These are phyloP conservation scores for Podarcis muralis DNA, from an alignment of 2,113 vertebrate species.

Conservation along the genomic window DNA sequence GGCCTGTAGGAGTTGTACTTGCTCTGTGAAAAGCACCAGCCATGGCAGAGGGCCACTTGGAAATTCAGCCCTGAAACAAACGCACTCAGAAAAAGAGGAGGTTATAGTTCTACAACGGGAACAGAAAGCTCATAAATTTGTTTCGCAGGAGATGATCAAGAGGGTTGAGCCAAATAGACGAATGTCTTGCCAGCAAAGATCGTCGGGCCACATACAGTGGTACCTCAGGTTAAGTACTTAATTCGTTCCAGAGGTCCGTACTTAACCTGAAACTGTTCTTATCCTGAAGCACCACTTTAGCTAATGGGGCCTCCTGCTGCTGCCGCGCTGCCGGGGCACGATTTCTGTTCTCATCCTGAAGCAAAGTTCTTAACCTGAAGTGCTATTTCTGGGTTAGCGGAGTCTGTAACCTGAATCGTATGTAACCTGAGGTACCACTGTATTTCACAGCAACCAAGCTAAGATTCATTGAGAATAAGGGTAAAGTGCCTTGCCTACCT, in stretches of 20 bases:
- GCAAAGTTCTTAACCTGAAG: too few relatives aligned
- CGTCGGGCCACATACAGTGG: not conserved
- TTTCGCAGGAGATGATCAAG: not conserved
- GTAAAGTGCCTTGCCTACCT: not conserved
- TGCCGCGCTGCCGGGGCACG: accelerated
- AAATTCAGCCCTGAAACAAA: not conserved
- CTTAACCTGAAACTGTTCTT: too few relatives aligned
- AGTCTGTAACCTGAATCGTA: too few relatives aligned
- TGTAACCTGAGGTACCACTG: not conserved
- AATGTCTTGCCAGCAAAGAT: not conserved
- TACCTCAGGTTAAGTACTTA: too few relatives aligned
- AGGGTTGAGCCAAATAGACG: not conserved
- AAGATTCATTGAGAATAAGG: not conserved
- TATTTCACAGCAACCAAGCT: not conserved
- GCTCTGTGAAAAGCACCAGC: not conserved
- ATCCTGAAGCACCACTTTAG: too few relatives aligned
- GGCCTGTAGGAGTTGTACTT: not conserved
- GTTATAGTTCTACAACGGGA: not conserved
- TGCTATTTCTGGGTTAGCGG: too few relatives aligned
- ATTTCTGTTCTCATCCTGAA: too few relatives aligned
- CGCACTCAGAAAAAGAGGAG: not conserved
- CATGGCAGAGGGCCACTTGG: not conserved
- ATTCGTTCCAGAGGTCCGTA: too few relatives aligned
- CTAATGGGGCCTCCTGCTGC: too few relatives aligned
- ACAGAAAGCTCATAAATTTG: not conserved